These are phyloP conservation scores for Pseudeuparius sepicola DNA, from an alignment of 2,888 invertebrate genomes.

Conservation along the genomic window DNA sequence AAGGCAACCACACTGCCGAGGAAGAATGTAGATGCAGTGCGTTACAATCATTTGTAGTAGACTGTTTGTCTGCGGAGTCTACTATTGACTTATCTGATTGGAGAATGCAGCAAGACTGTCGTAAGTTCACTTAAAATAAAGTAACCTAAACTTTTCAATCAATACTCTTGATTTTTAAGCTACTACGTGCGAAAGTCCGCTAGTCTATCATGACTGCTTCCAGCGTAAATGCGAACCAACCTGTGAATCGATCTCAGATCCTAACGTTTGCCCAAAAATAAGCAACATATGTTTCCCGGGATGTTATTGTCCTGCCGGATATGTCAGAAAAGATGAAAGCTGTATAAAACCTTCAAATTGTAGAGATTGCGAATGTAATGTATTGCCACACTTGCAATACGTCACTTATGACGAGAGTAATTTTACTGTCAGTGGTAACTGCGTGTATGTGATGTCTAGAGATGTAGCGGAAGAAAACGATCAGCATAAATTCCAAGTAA, in stretches of 20 bases:
- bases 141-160: too few species aligned
- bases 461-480: slow-evolving; percentile 45
- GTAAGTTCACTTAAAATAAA: too few species aligned
- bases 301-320: slow-evolving; percentile 75
- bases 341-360: slow-evolving; percentile 66
- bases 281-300: slow-evolving; percentile 68
- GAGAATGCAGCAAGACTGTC: slow-evolving; percentile 62
- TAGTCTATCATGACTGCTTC: slow-evolving; percentile 77
- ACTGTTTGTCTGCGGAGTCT: slow-evolving; percentile 58
- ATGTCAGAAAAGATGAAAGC: slow-evolving; percentile 52
- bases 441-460: slow-evolving; percentile 70
- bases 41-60: slow-evolving; percentile 59
- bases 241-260: slow-evolving; percentile 52
- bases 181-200: slow-evolving; percentile 59
- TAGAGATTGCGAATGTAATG: slow-evolving; percentile 62
- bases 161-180: slow-evolving; percentile 46
- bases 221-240: slow-evolving; percentile 67
- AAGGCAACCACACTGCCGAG: slow-evolving; percentile 31
- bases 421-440: slow-evolving; percentile 73
- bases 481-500: slow-evolving; percentile 43
- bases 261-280: slow-evolving; percentile 51
- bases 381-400: slow-evolving; percentile 71
- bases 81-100: slow-evolving; percentile 57
- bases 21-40: slow-evolving; percentile 58
- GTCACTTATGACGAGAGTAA: slow-evolving; percentile 73